Percentiles rank a stretch among this genome's conserved stretches.
These are phyloP conservation scores for Eurypyga helias DNA, from an alignment of 2,113 vertebrate species.

Conservation along the genomic window DNA sequence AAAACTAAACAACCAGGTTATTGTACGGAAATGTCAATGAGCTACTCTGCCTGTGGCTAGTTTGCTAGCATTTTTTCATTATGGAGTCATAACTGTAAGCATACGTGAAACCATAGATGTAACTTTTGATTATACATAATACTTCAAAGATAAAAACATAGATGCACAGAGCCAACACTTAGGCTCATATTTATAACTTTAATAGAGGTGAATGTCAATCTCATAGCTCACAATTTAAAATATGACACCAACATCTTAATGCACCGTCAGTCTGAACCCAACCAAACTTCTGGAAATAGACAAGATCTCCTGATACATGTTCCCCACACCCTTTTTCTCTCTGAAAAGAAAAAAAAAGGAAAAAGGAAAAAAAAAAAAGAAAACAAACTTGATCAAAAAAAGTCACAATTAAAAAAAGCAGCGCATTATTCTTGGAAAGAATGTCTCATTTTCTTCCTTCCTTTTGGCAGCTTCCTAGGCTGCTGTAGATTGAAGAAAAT, in stretches of 20 bases:
- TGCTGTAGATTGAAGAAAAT: conserved; percentile 79
- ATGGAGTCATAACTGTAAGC: neutral
- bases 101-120: neutral
- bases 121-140: neutral
- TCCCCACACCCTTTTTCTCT: neutral
- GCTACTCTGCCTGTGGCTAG: neutral
- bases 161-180: neutral
- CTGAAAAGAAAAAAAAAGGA: neutral
- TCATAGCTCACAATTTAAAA: neutral
- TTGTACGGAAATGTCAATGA: neutral
- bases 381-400: neutral
- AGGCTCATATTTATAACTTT: neutral
- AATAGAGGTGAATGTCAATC: neutral
- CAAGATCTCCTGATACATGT: neutral
- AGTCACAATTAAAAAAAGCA: neutral
- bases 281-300: neutral
- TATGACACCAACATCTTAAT: neutral
- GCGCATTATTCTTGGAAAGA: conserved; percentile 60
- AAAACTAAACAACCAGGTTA: neutral
- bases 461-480: conserved; percentile 61
- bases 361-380: neutral
- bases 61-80: neutral
- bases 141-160: neutral
- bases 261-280: neutral
- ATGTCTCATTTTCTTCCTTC: conserved; percentile 76